A percentile compares a stretch with the other conserved stretches of the same genome.
These are phyloP conservation scores for Microtus obscurus DNA, from an alignment of 2,797 vertebrate species.

Conservation along the genomic window DNA sequence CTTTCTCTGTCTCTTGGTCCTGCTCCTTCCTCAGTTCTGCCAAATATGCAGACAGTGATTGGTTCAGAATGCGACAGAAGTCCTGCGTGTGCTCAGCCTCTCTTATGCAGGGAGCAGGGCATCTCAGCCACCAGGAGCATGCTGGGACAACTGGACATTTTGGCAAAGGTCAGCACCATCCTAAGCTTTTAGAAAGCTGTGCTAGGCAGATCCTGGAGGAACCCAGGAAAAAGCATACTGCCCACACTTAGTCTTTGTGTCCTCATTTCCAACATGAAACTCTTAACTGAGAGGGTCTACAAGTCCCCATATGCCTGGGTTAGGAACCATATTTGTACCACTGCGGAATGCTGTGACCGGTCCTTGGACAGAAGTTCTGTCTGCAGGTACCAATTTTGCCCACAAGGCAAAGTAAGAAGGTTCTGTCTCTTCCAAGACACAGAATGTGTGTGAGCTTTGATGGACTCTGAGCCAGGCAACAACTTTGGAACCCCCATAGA, in stretches of 20 bases:
- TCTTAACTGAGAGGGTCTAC: not conserved
- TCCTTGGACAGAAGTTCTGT: not conserved
- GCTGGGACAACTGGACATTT: not conserved
- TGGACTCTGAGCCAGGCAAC: not conserved
- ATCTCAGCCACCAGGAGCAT: not conserved
- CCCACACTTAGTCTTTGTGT: not conserved
- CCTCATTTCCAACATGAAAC: not conserved
- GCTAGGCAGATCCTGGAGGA: not conserved
- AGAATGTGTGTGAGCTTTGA: not conserved
- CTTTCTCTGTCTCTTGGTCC: slow-evolving; percentile 17
- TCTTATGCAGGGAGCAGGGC: not conserved
- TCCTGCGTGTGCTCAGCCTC: not conserved
- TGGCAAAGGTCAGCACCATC: not conserved
- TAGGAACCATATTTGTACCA: not conserved
- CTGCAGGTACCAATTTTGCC: not conserved
- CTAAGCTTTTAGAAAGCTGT: slow-evolving; percentile 46
- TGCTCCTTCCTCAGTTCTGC: slow-evolving; percentile 5
- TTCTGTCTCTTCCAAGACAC: not conserved
- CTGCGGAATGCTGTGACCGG: not conserved
- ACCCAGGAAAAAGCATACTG: not conserved
- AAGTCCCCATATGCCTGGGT: not conserved
- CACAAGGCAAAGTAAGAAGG: not conserved
- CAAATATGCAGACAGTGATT: slow-evolving; percentile 61
- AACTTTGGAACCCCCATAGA: not conserved
- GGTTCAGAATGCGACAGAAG: slow-evolving; percentile 50